A percentile compares a stretch with the other conserved stretches of the same genome.
These are phyloP conservation scores for Digitonthophagus gazella DNA, from an alignment of 2,888 invertebrate species.

Conservation along the genomic window DNA sequence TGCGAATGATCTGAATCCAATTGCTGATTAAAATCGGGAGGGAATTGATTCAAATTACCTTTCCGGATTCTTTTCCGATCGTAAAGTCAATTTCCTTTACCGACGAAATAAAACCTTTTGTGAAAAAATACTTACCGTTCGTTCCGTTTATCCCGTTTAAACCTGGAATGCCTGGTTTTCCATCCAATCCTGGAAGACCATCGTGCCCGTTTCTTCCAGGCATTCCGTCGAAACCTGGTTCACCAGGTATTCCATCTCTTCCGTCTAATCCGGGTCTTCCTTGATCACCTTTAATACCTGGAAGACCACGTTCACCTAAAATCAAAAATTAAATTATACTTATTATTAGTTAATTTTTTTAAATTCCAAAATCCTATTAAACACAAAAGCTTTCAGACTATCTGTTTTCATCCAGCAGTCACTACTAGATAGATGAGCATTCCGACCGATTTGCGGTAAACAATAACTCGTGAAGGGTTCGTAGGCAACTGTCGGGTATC, in stretches of 20 bases:
- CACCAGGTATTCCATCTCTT: slow-evolving; percentile 85
- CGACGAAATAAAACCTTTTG: not conserved
- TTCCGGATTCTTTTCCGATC: not conserved
- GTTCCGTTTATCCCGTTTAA: slow-evolving; percentile 69
- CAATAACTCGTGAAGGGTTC: not conserved
- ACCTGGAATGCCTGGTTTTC: slow-evolving; percentile 72
- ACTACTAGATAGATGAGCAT: not conserved
- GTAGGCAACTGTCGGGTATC: not conserved
- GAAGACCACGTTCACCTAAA: slow-evolving; percentile 43
- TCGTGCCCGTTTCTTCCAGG: slow-evolving; percentile 83
- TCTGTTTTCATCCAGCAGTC: not conserved
- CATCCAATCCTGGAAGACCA: slow-evolving; percentile 68
- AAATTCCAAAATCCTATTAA: too few species aligned
- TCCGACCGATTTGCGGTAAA: not conserved
- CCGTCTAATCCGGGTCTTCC: slow-evolving; percentile 79
- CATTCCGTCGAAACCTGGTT: slow-evolving; percentile 84
- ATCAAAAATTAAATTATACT: slow-evolving; percentile 2
- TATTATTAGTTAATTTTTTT: too few species aligned
- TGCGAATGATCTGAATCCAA: slow-evolving; percentile 4
- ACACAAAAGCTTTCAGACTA: not conserved
- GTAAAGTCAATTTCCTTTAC: not conserved
- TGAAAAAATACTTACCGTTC: slow-evolving; percentile 54
- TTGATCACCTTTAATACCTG: slow-evolving; percentile 60
- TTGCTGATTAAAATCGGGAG: not conserved
- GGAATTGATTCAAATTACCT: not conserved